Base-by-base conservation (phyloP, 2,888 invertebrate species). In the Protonemura montana region DNA sequence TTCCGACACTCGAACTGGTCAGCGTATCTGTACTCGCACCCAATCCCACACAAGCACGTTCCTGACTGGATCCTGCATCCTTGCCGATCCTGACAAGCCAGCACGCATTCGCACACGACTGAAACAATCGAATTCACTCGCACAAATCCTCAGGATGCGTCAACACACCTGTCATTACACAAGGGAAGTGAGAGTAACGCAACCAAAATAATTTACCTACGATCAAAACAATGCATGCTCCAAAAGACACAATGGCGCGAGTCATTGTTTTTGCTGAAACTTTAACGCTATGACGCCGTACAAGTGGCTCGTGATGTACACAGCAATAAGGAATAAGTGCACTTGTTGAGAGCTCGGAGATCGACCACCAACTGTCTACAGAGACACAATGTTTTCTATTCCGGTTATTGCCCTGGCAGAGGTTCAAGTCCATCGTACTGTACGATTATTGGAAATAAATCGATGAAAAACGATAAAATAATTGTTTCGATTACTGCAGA, bases 1-100 rank as follows among this genome's bases (percentile, higher is more conserved):
- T 92, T 93, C 88, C 93, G 92, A 89, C 95, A 96, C 82, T 93
- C 93, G 16, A 93, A 92, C 87, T 93, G 92, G 7, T 91, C 93
- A 83, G 92, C 92, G 90, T 94, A 95, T 89, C 94, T 92, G 90
- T 93, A 95, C 89, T 95, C 95, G 0, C 95, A 95, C 0, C 95
- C 95, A 87, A 92, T 93, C 16, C 94, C 94, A 89, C 95, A 95
- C 2, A 92, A 92, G 90, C 95, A 96, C 41, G 92, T 91, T 7
- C 92, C 91, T 28, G 93, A 94, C 88, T 92, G 91, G 88, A 95
- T 94, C 89, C 94, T 93, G 91, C 95, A 95, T 16, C 95, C 95
- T 89, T 93, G 92, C 86, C 93, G 92, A 85, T 92, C 91, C 88
- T 94, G 93, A 84, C 84, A 84, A 0, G 28, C 59, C 25, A 7